Base-by-base conservation (phyloP, 2,113 vertebrate genomes). In the Oryzias melastigma region DNA sequence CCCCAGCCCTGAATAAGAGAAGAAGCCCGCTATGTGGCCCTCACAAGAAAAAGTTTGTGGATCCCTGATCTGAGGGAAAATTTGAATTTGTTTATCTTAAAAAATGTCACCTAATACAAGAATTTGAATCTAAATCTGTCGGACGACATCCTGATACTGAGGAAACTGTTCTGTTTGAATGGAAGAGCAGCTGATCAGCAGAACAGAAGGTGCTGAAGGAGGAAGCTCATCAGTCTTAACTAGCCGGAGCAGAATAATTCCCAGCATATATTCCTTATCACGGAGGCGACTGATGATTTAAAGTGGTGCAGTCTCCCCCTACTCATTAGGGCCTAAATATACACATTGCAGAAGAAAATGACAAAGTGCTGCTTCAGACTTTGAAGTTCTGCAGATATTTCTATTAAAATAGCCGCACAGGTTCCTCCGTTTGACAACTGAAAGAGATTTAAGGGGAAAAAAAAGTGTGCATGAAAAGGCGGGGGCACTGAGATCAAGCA, bases 401-500 rank as follows among this genome's bases (percentile, higher is more conserved):
- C 51, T 52, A 17, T n/a, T 35, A 41, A 22, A 19, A 7, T 8
- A 19, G 13, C 18, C 22, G 47, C 18, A 19, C 12, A 20, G 47
- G 19, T 19, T 48, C 18, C 18, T 19, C 18, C 13, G 58, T 51
- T 25, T 41, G 41, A 40, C 10, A 49, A 44, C 56, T 52, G 54
- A 29, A 25, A 45, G 45, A 54, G 50, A 48, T 52, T 19, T 71
- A 35, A 22, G 14, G 67, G 20, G 5, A 12, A 22, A 16, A 17
- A 7, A 15, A 44, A 20, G 43, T 64, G 59, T 64, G n/a, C 3
- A 8, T 27, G 15, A 29, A 25, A 18, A 56, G 12, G 14, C 47
- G 24, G 60, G 4, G 19, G 52, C 51, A n/a, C 48, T 17, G 51
- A 76, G 56, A 72, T 75, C 60, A 19, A 57, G 56, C 48, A 56